These are phyloP conservation scores for Pelodiscus sinensis DNA, from an alignment of 2,113 vertebrate species.

Conservation along the genomic window DNA sequence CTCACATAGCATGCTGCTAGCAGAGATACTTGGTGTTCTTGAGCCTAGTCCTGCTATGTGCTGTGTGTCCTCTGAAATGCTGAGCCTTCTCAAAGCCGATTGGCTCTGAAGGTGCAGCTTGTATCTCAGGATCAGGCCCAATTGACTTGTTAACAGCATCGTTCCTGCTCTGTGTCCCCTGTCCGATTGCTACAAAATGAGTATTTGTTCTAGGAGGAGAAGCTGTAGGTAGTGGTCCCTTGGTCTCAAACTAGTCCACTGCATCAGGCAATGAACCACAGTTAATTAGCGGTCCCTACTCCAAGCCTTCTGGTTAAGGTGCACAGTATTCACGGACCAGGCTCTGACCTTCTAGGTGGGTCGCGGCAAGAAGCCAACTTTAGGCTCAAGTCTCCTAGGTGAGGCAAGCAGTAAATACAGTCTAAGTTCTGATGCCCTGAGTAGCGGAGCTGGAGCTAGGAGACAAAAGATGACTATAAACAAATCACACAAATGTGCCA, in stretches of 20 bases:
- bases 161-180: neutral
- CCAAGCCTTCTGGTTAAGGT: too few species aligned
- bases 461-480: too few species aligned
- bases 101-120: neutral
- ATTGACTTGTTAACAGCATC: neutral
- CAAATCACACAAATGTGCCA: too few species aligned
- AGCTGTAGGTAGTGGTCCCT: neutral
- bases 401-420: too few species aligned
- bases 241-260: too few species aligned
- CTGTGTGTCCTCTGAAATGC: neutral
- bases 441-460: neutral
- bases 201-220: neutral
- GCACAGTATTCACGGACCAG: too few species aligned
- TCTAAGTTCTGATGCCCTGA: too few species aligned
- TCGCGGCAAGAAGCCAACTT: too few species aligned
- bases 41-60: neutral
- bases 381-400: too few species aligned
- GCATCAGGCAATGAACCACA: too few species aligned
- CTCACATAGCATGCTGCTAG: neutral
- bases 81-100: neutral
- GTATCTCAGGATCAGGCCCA: conserved; percentile 12
- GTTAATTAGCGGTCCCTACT: too few species aligned
- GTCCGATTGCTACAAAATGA: neutral
- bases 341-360: too few species aligned
- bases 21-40: neutral